A percentile compares a stretch with the other conserved stretches of the same genome.
Conservation (phyloP, 2,113 vertebrate species). For the Urocitellus parryii region DNA sequence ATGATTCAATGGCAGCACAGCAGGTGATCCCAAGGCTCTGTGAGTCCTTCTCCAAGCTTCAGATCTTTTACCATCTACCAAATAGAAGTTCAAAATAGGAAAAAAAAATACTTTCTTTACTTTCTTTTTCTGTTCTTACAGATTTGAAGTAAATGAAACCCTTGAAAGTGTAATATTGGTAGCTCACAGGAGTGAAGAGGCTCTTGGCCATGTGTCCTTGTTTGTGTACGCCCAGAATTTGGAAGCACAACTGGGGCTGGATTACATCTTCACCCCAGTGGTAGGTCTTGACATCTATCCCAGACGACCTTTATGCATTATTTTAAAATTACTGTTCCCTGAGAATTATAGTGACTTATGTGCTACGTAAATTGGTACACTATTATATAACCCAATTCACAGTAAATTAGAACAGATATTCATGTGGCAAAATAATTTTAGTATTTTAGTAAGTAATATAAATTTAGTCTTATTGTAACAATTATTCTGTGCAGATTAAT, state of each 20-base stretch:
- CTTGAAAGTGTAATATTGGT: slow-evolving; percentile 88
- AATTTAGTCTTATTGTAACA: slow-evolving; percentile 1
- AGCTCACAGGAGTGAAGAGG: slow-evolving; percentile 89
- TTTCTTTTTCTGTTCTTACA: slow-evolving; percentile 81
- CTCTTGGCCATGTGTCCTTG: slow-evolving; percentile 93
- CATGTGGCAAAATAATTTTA: not conserved
- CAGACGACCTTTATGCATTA: no score
- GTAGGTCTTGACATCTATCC: slow-evolving; percentile 85
- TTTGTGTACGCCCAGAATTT: slow-evolving; percentile 94
- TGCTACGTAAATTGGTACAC: not conserved
- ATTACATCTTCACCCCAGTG: slow-evolving; percentile 91
- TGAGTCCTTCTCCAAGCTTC: not conserved
- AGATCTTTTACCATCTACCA: not conserved
- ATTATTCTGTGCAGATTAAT: not conserved
- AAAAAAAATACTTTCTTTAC: not conserved
- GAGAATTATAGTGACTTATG: not conserved
- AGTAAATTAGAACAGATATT: not conserved
- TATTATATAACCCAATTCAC: not conserved
- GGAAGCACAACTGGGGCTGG: slow-evolving; percentile 94
- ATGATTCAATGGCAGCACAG: slow-evolving; percentile 93
- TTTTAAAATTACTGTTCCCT: not conserved
- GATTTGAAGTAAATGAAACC: slow-evolving; percentile 94
- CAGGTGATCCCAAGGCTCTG: slow-evolving; percentile 86
- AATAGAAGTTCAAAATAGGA: not conserved
- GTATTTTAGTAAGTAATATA: not conserved